phyloP scores from a whole-genome alignment of 2,113 vertebrate species.

The Egretta garzetta region DNA sequence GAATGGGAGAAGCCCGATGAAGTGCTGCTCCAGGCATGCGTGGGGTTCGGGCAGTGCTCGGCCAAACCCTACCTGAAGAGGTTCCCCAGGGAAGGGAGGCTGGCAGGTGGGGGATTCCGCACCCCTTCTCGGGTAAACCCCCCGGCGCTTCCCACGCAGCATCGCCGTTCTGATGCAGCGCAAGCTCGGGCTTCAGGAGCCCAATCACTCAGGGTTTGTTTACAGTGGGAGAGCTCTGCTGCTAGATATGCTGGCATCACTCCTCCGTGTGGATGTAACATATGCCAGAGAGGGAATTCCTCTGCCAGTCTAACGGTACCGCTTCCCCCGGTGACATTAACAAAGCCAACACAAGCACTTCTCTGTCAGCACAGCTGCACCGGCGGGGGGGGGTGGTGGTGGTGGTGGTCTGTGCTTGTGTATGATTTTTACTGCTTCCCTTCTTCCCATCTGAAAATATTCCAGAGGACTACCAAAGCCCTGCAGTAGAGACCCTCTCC shows the following conservation, averaged over 20 bases:
- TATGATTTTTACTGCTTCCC: background rate
- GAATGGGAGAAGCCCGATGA: background rate
- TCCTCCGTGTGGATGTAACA: constrained; percentile 56
- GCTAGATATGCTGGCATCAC: constrained; percentile 62
- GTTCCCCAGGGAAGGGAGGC: background rate
- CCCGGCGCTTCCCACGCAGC: background rate
- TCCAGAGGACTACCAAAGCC: background rate
- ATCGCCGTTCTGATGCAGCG: background rate
- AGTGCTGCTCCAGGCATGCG: background rate
- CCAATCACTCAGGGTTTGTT: constrained; percentile 57
- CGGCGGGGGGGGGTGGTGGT: fast-evolving
- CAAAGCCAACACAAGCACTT: constrained; percentile 31
- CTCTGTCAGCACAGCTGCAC: constrained; percentile 40
- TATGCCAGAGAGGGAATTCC: constrained; percentile 69
- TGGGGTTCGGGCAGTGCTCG: fast-evolving
- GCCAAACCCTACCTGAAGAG: background rate
- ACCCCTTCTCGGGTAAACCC: background rate
- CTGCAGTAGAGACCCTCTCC: background rate
- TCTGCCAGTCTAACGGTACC: constrained; percentile 51
- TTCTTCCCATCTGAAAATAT: background rate
- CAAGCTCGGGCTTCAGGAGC: constrained; percentile 3
- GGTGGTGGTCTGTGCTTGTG: too few species aligned
- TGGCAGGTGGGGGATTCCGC: background rate
- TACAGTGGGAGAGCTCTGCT: constrained; percentile 57
- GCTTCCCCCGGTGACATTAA: constrained; percentile 3